A percentile compares a stretch with the other conserved stretches of the same genome.
Evolutionary conservation across 2,888 invertebrate genomes (phyloP).

Genomic region (Melanchra persicariae): DNA sequence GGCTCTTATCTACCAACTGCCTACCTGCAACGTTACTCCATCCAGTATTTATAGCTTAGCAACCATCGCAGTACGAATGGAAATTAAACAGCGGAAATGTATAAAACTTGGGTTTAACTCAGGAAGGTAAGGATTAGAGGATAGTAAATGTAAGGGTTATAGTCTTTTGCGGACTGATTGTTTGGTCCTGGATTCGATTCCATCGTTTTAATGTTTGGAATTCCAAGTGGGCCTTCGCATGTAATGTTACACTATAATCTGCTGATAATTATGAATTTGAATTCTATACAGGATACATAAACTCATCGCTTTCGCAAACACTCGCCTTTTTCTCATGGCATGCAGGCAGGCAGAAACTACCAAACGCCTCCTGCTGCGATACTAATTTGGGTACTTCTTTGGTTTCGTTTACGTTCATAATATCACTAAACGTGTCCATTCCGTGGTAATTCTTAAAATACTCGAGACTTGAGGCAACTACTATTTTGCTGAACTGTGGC

Average conservation of each 20-base stretch:
- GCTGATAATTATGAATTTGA: neutral
- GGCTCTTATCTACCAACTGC: constrained; percentile 44
- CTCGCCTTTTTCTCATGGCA: neutral
- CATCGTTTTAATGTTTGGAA: neutral
- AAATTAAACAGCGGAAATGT: constrained; percentile 34
- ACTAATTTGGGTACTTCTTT: neutral
- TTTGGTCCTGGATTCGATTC: neutral
- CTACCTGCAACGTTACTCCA: constrained; percentile 33
- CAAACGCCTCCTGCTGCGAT: neutral
- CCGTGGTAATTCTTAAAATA: too few relatives aligned
- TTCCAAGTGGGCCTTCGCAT: neutral
- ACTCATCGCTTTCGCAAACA: too few relatives aligned
- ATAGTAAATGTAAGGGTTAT: constrained; percentile 7
- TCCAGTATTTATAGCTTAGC: constrained; percentile 38
- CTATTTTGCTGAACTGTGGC: too few relatives aligned
- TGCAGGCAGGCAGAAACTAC: neutral
- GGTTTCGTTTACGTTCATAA: neutral
- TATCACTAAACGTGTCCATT: too few relatives aligned
- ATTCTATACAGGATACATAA: neutral
- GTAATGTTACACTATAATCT: neutral
- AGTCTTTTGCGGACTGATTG: neutral
- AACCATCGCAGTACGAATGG: constrained; percentile 9
- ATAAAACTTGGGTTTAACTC: constrained; percentile 20
- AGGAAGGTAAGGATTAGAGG: constrained; percentile 13
- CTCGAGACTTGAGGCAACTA: too few relatives aligned